A percentile compares a stretch with the other conserved stretches of the same genome.
phyloP scores from a whole-genome alignment of 2,888 invertebrate genomes.

The Argyresthia goedartella region DNA sequence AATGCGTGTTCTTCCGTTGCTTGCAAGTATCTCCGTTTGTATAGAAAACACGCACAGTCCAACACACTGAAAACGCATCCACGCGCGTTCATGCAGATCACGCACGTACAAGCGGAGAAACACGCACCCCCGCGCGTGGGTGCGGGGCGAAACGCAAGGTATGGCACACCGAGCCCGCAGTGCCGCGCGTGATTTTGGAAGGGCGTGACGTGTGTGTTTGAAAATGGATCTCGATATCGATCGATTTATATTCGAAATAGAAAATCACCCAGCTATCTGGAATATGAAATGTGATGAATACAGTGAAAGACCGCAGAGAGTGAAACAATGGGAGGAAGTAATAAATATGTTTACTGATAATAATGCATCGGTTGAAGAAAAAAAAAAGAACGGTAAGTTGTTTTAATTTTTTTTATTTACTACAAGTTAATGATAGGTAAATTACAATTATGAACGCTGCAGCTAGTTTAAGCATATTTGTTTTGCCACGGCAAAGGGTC shows the following conservation, averaged over 20 bases:
- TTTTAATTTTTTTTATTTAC: conserved; percentile 6
- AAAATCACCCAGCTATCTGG: conserved; percentile 9
- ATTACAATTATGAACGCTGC: conserved; percentile 8
- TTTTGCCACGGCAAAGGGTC: conserved; percentile 8
- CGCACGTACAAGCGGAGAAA: conserved; percentile 1
- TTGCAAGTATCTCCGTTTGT: background rate
- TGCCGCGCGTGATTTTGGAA: background rate
- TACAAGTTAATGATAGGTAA: conserved; percentile 8
- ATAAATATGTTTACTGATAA: conserved; percentile 8
- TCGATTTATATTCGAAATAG: conserved; percentile 11
- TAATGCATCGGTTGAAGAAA: conserved; percentile 6
- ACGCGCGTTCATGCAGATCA: conserved; percentile 4
- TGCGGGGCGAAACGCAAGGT: background rate
- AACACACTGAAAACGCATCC: conserved; percentile 1
- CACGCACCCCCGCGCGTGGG: conserved; percentile 1
- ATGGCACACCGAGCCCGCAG: background rate
- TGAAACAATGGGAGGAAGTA: conserved; percentile 10
- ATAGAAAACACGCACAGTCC: background rate
- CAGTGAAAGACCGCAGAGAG: conserved; percentile 7
- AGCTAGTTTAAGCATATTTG: conserved; percentile 9
- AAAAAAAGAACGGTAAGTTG: conserved; percentile 6
- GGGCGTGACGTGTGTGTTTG: background rate
- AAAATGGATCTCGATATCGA: conserved; percentile 10
- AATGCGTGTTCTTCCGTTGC: conserved; percentile 1
- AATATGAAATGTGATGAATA: conserved; percentile 10